These are phyloP conservation scores for Halichoeres trimaculatus DNA, from an alignment of 2,113 vertebrate genomes.

Conservation along the genomic window DNA sequence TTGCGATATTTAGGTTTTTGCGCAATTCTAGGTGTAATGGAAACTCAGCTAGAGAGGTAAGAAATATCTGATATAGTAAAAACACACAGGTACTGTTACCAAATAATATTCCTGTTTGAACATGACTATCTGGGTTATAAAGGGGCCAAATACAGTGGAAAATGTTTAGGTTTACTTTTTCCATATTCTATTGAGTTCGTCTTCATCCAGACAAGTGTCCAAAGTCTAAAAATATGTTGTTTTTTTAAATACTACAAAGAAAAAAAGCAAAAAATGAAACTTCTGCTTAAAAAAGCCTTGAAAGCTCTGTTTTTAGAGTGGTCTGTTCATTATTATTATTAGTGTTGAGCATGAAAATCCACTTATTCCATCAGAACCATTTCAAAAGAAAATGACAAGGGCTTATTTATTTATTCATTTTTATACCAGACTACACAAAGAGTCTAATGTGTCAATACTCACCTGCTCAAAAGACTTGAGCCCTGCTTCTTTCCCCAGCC, in stretches of 20 bases:
- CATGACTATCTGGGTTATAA: background rate
- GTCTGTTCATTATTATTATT: too few relatives aligned
- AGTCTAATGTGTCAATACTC: constrained; percentile 31
- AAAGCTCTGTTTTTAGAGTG: too few relatives aligned
- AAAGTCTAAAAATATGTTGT: background rate
- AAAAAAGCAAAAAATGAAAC: background rate
- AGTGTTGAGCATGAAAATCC: too few relatives aligned
- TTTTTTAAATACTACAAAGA: background rate
- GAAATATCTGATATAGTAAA: too few relatives aligned
- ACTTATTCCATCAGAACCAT: too few relatives aligned
- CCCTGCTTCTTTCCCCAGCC: constrained; percentile 89
- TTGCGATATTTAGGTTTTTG: too few relatives aligned
- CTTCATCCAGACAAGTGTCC: background rate
- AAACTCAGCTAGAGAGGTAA: too few relatives aligned
- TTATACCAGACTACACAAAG: too few relatives aligned
- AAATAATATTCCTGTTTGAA: background rate
- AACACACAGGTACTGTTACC: too few relatives aligned
- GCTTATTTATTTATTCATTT: too few relatives aligned
- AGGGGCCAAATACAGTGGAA: background rate
- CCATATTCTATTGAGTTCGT: background rate
- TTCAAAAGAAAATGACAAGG: too few relatives aligned
- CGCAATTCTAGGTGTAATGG: too few relatives aligned
- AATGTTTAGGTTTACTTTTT: background rate
- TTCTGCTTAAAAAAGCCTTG: background rate
- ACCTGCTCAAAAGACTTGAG: constrained; percentile 99